These are phyloP conservation scores for Lamprotornis superbus DNA, from an alignment of 2,113 vertebrate species.

Conservation along the genomic window DNA sequence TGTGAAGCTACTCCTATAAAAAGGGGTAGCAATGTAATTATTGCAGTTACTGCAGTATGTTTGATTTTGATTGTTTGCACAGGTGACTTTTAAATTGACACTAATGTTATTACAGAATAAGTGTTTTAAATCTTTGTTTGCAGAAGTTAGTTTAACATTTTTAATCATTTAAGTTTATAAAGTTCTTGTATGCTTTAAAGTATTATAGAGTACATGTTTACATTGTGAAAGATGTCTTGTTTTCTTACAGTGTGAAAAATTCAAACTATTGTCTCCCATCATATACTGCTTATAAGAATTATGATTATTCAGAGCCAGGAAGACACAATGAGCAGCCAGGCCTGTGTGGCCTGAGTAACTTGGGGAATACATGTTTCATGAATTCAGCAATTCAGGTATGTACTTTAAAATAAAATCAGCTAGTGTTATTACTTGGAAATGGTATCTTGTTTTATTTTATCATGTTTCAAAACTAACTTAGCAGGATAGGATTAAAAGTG, in stretches of 20 bases:
- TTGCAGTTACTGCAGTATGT: conserved; percentile 27
- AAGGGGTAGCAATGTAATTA: conserved; percentile 67
- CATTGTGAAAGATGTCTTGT: conserved; percentile 62
- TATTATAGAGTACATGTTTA: not conserved
- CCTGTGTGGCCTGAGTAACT: conserved; percentile 95
- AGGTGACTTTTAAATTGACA: not conserved
- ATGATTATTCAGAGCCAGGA: conserved; percentile 93
- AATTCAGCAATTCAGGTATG: conserved; percentile 98
- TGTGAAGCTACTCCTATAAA: conserved; percentile 74
- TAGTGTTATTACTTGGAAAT: not conserved
- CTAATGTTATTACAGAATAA: not conserved
- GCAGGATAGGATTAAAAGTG: not conserved
- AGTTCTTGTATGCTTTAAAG: not conserved
- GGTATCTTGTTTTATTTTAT: not conserved
- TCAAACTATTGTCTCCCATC: conserved; percentile 94
- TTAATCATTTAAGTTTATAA: conserved; percentile 1
- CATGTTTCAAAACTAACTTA: not conserved
- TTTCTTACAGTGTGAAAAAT: conserved; percentile 92
- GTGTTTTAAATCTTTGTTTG: not conserved
- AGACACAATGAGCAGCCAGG: conserved; percentile 91
- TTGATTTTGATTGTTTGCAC: conserved; percentile 12
- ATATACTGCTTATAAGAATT: conserved; percentile 93
- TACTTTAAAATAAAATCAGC: conserved; percentile 33
- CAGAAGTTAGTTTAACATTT: not conserved
- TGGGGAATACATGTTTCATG: conserved; percentile 99